Percentiles rank a stretch among this genome's conserved stretches.
Evolutionary conservation across 2,797 vertebrate species (phyloP).

Genomic region (Semotilus atromaculatus): DNA sequence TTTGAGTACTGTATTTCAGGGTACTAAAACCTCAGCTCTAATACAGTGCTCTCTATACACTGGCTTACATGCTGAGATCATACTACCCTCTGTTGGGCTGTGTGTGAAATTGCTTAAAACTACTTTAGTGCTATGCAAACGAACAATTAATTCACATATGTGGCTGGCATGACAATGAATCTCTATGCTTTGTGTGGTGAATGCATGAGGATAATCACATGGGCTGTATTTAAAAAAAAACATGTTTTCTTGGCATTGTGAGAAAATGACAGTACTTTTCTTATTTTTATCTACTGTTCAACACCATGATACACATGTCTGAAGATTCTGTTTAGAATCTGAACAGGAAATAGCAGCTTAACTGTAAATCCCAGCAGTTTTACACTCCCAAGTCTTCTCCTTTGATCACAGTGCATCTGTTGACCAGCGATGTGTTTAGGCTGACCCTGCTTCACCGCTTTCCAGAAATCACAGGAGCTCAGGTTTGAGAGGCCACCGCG

Average conservation of each 20-base stretch:
- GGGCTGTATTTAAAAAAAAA: not conserved
- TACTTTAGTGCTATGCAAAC: not conserved
- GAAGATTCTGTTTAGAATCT: slow-evolving; percentile 15
- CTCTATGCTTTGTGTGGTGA: not conserved
- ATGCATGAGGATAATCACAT: not conserved
- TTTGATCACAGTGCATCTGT: slow-evolving; percentile 28
- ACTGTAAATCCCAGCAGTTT: slow-evolving; percentile 13
- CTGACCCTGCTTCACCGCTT: not conserved
- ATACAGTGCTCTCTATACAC: not conserved
- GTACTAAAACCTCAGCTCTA: slow-evolving; percentile 30
- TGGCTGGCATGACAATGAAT: slow-evolving; percentile 10
- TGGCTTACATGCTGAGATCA: slow-evolving; percentile 60
- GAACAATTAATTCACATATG: slow-evolving; percentile 1
- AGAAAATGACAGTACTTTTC: not conserved
- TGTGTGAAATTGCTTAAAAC: slow-evolving; percentile 58
- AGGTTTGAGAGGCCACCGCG: not conserved
- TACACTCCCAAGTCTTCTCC: not conserved
- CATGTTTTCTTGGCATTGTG: not conserved
- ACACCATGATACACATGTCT: not conserved
- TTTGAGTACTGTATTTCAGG: slow-evolving; percentile 19
- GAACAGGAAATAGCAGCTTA: slow-evolving; percentile 13
- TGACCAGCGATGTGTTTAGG: slow-evolving; percentile 18
- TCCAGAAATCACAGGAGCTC: slow-evolving; percentile 6
- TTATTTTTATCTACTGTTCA: slow-evolving; percentile 6
- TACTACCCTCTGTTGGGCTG: slow-evolving; percentile 73